These are phyloP conservation scores for Dendropsophus ebraccatus DNA, from an alignment of 2,113 vertebrate genomes.

Conservation along the genomic window DNA sequence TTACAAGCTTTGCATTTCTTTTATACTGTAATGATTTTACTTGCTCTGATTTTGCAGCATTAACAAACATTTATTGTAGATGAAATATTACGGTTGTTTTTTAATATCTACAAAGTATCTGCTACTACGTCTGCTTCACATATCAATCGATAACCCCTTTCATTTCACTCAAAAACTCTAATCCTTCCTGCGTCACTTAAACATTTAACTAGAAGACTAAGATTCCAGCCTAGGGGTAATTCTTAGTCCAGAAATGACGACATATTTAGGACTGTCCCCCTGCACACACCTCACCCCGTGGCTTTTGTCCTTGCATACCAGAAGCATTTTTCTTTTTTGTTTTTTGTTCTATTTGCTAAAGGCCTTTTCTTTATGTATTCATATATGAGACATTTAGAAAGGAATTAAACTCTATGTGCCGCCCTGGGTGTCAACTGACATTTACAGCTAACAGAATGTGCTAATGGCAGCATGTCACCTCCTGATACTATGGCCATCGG, in stretches of 20 bases:
- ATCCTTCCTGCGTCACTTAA: not conserved
- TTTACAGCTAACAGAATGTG: not conserved
- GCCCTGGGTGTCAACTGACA: conserved; percentile 3
- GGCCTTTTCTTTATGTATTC: not conserved
- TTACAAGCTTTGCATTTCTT: no score
- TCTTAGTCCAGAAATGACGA: not conserved
- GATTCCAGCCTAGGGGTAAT: not conserved
- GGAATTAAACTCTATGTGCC: not conserved
- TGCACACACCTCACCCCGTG: conserved; percentile 19
- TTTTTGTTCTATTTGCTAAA: not conserved
- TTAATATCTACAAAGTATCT: no score
- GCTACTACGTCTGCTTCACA: no score
- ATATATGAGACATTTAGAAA: not conserved
- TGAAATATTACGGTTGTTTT: no score
- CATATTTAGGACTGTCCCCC: not conserved
- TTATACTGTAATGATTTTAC: no score
- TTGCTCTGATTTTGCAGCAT: no score
- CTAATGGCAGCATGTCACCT: not conserved
- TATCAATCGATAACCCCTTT: not conserved
- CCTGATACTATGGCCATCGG: not conserved
- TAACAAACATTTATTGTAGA: no score
- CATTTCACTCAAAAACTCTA: not conserved
- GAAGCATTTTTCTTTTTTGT: not conserved
- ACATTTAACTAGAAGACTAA: not conserved
- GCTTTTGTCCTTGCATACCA: conserved; percentile 15